Conservation (phyloP, 92 coral and sea anemone genomes). For the Epizoanthus rinbou region DNA sequence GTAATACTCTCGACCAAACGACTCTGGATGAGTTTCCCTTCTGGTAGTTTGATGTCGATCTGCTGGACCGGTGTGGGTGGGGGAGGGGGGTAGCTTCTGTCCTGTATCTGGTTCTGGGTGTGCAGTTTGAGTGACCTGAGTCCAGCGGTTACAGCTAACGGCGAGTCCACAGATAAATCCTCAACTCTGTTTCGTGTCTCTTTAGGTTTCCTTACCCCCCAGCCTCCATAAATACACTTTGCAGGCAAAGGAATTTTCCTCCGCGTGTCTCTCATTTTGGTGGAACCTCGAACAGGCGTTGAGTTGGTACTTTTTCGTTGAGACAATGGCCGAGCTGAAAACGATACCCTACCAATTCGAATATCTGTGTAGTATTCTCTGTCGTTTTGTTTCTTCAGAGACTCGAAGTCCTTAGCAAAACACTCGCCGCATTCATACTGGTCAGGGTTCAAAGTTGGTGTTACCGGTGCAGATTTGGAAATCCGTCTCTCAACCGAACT, state of each 20-base stretch:
- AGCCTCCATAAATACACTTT: slow-evolving; percentile 60
- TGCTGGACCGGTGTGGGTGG: slow-evolving; percentile 88
- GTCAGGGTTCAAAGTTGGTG: slow-evolving; percentile 41
- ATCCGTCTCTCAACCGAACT: slow-evolving; percentile 21
- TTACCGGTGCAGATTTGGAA: slow-evolving; percentile 65
- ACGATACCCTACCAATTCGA: slow-evolving; percentile 63
- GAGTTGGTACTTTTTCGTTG: slow-evolving; percentile 2
- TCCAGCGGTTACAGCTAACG: slow-evolving; percentile 56
- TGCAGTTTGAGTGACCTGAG: slow-evolving; percentile 63
- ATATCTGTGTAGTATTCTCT: slow-evolving; percentile 62
- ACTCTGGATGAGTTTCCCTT: slow-evolving; percentile 62
- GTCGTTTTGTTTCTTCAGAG: slow-evolving; percentile 31
- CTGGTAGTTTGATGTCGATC: slow-evolving; percentile 77
- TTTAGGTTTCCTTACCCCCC: slow-evolving; percentile 64
- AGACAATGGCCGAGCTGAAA: slow-evolving; percentile 68
- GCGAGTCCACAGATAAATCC: not conserved
- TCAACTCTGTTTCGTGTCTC: slow-evolving; percentile 27
- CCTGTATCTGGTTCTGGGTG: slow-evolving; percentile 14
- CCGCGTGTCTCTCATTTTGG: slow-evolving; percentile 16
- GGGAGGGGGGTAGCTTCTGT: slow-evolving; percentile 56
- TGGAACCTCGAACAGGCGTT: not conserved
- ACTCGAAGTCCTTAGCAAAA: slow-evolving; percentile 48
- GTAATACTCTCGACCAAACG: slow-evolving; percentile 33
- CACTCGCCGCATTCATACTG: slow-evolving; percentile 55
- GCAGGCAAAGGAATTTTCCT: slow-evolving; percentile 48